phyloP scores from a whole-genome alignment of 2,113 vertebrate genomes.

The Onychostruthus taczanowskii region DNA sequence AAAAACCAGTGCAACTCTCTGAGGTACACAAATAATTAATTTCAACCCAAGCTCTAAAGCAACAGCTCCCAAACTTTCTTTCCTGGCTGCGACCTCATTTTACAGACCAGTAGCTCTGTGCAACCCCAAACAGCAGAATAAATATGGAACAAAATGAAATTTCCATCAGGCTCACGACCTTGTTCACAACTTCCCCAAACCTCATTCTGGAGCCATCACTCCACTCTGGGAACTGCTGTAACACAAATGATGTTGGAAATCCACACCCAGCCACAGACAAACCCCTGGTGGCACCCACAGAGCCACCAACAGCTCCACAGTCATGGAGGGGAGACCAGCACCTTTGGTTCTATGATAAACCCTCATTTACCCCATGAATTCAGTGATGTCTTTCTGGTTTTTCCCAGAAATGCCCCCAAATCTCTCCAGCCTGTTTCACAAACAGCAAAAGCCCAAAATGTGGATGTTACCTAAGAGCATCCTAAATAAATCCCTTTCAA shows the following conservation, averaged over 20 bases:
- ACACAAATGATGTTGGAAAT: neutral
- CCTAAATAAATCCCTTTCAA: conserved; percentile 8
- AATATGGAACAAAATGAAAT: conserved; percentile 29
- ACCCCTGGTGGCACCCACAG: fast-evolving
- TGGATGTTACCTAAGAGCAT: neutral
- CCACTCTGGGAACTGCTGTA: neutral
- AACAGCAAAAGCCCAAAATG: neutral
- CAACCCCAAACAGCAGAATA: conserved; percentile 32
- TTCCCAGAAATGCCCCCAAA: neutral
- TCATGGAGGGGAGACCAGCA: neutral
- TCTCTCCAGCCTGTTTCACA: neutral
- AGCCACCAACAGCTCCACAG: neutral
- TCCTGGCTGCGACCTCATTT: conserved; percentile 20
- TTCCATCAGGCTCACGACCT: neutral
- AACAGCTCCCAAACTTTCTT: conserved; percentile 39
- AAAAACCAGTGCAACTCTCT: conserved; percentile 20
- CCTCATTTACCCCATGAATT: fast-evolving
- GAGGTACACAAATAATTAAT: conserved; percentile 44
- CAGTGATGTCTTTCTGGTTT: neutral
- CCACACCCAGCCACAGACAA: neutral
- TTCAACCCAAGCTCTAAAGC: conserved; percentile 1
- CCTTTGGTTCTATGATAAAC: neutral
- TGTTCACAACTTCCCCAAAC: neutral
- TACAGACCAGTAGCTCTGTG: neutral
- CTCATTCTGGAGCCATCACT: conserved; percentile 7